phyloP scores from a whole-genome alignment of 2,888 invertebrate genomes.

The Cepaea hortensis region DNA sequence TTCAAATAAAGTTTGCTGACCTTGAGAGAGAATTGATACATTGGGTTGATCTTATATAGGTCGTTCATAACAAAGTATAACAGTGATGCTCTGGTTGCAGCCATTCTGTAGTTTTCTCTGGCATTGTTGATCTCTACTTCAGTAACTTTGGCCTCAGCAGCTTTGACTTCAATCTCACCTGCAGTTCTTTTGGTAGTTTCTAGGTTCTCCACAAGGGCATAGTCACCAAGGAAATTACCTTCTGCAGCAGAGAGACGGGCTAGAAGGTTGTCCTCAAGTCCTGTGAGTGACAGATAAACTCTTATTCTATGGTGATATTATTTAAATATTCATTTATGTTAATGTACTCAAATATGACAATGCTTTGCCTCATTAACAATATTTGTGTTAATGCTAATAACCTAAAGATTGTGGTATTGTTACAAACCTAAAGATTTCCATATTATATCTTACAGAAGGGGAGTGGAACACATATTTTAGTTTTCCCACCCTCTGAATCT shows the following conservation, averaged over 20 bases:
- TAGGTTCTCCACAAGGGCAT: slow-evolving; percentile 94
- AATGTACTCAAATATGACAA: not conserved
- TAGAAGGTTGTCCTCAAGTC: slow-evolving; percentile 92
- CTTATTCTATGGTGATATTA: not conserved
- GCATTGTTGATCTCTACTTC: slow-evolving; percentile 94
- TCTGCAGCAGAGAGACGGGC: slow-evolving; percentile 93
- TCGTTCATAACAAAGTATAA: slow-evolving; percentile 97
- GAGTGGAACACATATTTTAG: no score
- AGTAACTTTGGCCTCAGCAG: slow-evolving; percentile 93
- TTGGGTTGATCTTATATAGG: slow-evolving; percentile 95
- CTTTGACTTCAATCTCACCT: slow-evolving; percentile 93
- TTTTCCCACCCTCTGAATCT: no score
- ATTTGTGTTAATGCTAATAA: not conserved
- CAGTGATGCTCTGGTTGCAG: slow-evolving; percentile 93
- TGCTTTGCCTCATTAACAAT: not conserved
- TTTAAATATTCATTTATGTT: no score
- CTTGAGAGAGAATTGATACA: slow-evolving; percentile 97
- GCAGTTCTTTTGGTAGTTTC: slow-evolving; percentile 97
- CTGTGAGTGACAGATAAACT: slow-evolving; percentile 58
- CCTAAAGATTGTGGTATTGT: no score
- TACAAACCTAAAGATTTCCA: no score
- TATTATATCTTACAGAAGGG: no score
- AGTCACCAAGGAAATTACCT: slow-evolving; percentile 94
- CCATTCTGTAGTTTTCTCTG: slow-evolving; percentile 92
- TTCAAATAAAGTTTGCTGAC: slow-evolving; percentile 75